Percentiles rank a stretch among this genome's conserved stretches.
These are phyloP conservation scores for Papilio elwesi DNA, from an alignment of 2,888 invertebrate genomes.

Conservation along the genomic window DNA sequence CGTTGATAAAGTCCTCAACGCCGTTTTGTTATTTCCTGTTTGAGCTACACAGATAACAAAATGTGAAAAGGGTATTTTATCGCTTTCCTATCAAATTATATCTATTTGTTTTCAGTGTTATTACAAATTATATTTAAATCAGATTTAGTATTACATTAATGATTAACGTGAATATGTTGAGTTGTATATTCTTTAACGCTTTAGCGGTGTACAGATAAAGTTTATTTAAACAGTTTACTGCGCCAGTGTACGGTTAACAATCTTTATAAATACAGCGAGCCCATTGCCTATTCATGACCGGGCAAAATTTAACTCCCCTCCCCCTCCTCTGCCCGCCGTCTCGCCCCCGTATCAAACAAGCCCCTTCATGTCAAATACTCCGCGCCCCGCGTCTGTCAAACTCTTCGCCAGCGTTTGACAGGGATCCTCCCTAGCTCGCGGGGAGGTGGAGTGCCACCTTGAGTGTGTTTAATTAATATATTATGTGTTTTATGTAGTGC, in stretches of 20 bases:
- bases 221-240: constrained; percentile 77
- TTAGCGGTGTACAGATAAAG: constrained; percentile 41
- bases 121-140: not conserved
- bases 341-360: constrained; percentile 83
- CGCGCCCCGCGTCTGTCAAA: constrained; percentile 84
- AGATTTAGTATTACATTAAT: not conserved
- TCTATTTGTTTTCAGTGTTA: constrained; percentile 16
- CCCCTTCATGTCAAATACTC: constrained; percentile 85
- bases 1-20: constrained; percentile 76
- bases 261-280: constrained; percentile 83
- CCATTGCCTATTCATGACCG: constrained; percentile 85
- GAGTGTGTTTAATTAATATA: constrained; percentile 43
- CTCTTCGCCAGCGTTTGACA: constrained; percentile 84
- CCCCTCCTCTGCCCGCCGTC: constrained; percentile 68
- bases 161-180: not conserved
- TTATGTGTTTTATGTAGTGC: constrained; percentile 47
- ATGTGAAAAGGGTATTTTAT: constrained; percentile 45
- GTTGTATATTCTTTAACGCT: constrained; percentile 1
- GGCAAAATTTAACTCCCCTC: constrained; percentile 77
- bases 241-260: constrained; percentile 74
- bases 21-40: constrained; percentile 65
- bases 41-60: constrained; percentile 50
- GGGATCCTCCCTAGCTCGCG: constrained; percentile 81
- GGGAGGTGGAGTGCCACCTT: constrained; percentile 79
- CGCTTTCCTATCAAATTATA: constrained; percentile 27